Percentiles rank a stretch among this genome's conserved stretches.
These are phyloP conservation scores for Tetragonula clypearis DNA, from an alignment of 1,140 invertebrate genomes.

Conservation along the genomic window DNA sequence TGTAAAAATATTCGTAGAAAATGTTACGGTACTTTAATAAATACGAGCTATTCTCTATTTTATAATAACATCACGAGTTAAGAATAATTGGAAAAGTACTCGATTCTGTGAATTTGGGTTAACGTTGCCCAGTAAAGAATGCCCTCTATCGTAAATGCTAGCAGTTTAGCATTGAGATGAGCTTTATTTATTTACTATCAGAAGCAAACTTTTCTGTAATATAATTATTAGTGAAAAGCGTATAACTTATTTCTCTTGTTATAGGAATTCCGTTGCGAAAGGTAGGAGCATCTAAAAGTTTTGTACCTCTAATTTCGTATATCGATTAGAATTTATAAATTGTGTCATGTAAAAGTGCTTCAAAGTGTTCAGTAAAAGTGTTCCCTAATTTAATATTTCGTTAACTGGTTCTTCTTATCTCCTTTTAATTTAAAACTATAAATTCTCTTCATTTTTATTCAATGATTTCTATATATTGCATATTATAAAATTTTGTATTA, in stretches of 20 bases:
- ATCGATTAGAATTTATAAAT: slow-evolving; percentile 1
- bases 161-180: slow-evolving; percentile 27
- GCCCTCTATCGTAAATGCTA: slow-evolving; percentile 37
- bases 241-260: neutral
- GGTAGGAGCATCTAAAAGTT: slow-evolving; percentile 8
- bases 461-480: neutral
- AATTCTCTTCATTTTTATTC: neutral
- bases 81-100: neutral
- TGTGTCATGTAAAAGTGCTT: slow-evolving; percentile 12
- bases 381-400: neutral
- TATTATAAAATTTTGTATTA: neutral
- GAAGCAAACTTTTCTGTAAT: slow-evolving; percentile 27
- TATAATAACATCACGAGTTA: neutral
- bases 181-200: slow-evolving; percentile 65
- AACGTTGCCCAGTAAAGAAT: slow-evolving; percentile 12
- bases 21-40: neutral
- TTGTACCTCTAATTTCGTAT: neutral
- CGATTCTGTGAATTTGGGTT: slow-evolving; percentile 19
- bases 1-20: neutral
- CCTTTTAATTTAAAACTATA: neutral
- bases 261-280: slow-evolving; percentile 7
- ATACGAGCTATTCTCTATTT: neutral
- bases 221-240: slow-evolving; percentile 18
- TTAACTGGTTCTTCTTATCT: neutral
- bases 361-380: neutral